Conservation (phyloP, 2,797 vertebrate species). For the Galagoides demidoff region DNA sequence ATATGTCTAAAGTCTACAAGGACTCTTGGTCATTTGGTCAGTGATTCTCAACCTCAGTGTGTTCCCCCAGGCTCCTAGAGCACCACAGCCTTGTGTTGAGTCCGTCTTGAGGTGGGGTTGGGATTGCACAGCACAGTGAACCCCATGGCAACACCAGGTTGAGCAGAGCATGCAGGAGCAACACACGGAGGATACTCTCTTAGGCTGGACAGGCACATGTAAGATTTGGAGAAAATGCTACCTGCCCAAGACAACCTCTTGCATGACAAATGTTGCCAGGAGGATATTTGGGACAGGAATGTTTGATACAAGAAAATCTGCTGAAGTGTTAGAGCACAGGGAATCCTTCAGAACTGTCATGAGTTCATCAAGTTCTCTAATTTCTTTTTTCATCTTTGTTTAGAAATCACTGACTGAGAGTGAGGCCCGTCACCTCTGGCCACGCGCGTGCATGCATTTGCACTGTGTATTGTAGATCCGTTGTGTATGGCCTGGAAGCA, state of each 20-base stretch:
- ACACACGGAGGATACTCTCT: neutral
- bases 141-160: neutral
- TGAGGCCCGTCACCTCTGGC: neutral
- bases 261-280: neutral
- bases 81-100: neutral
- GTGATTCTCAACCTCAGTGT: neutral
- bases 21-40: neutral
- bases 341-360: neutral
- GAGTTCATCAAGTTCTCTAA: neutral
- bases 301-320: neutral
- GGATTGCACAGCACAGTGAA: neutral
- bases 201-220: neutral
- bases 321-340: neutral
- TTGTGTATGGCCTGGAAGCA: neutral
- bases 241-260: neutral
- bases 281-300: neutral
- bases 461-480: neutral
- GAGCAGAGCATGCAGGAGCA: neutral
- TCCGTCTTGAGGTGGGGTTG: neutral
- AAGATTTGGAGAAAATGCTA: neutral
- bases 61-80: rapidly evolving
- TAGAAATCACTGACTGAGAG: neutral
- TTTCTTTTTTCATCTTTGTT: neutral
- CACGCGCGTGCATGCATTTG: too few species aligned
- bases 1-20: neutral